Evolutionary conservation across 2,888 invertebrate species (phyloP), one percentile per base, ranked within the genome.

Genomic region (Scrobipalpa costella): DNA sequence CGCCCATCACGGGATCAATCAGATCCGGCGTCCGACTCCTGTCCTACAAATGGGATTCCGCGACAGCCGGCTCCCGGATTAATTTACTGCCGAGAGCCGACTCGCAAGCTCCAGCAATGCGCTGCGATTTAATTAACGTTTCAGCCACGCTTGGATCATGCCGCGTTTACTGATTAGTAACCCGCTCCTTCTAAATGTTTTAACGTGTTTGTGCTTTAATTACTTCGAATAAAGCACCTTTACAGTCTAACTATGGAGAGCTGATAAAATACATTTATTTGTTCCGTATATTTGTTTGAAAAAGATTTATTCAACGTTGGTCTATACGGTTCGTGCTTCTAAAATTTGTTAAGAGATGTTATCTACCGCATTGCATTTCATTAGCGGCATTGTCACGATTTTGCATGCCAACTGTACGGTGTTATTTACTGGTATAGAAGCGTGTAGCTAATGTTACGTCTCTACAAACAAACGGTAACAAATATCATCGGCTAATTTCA

Each of bases 41-140:
- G 55, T 55, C 75, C 75, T 76, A 77, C 75, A 82, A 85, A 85
- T 83, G 81, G 82, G 83, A 83, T 86, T 83, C 84, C 73, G 80
- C 77, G 81, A 81, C 82, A 82, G 80, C 78, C 78, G 76, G 76
- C 76, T 73, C 74, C 72, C 75, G 76, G 79, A 83, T 83, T 84
- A 83, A 84, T 83, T 81, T 79, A 81, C 74, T 75, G 74, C 76
- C 74, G 77, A 49, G 21, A 19, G 27, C 27, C 52, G 19, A 34
- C 50, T 21, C 21, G 58, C 76, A 71, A 73, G 75, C 73, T 74
- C 73, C 75, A 76, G 78, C 76, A 80, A 79, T 80, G 77, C 75
- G 76, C 76, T 73, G 75, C 71, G 78, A 80, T 79, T 80, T 75
- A 83, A 83, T 84, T 79, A 80, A 80, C 80, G 80, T 80, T 80